Evolutionary conservation across 2,797 vertebrate species (phyloP), one percentile per base, ranked within the genome.

Genomic region (Yasuhikotakia modesta): DNA sequence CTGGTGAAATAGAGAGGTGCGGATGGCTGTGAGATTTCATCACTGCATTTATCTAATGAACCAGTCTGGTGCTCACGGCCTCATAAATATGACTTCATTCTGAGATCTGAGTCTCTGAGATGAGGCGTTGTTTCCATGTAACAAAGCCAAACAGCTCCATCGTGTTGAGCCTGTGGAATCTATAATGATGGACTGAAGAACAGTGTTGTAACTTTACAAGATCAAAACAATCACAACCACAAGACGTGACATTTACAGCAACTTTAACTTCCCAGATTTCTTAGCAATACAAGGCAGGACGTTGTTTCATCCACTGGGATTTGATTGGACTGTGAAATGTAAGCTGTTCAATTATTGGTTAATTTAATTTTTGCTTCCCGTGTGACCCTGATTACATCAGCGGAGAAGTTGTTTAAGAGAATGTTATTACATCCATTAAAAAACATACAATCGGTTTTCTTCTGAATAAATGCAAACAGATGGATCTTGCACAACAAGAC

Each of bases 1-100:
- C 46, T 52, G n/a, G n/a, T n/a, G 19, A 70, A 60, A 55, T 61
- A 52, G 24, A 53, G 67, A 8, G 21, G 16, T 12, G n/a, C 52
- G 30, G 30, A 78, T 63, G 67, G 30, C 45, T 61, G 46, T 55
- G 58, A 53, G 76, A 53, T 78, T 78, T 71, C 68, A 78, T 71
- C 67, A 71, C 16, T 63, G 76, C 55, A 45, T 57, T 70, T 50
- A 64, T 52, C 50, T 64, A 45, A 64, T 63, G 53, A 76, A 69
- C 69, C 74, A 69, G 58, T 58, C 30, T 74, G 43, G 70, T 2
- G 12, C 60, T 22, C 69, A 39, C 13, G 12, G 39, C 52, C 60
- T 76, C 52, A 68, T 46, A 39, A 39, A 76, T 60, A 64, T 76
- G 32, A 60, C 21, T 58, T 65, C 22, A 68, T 32, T 73, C 39